Base-by-base conservation (phyloP, 1,140 invertebrate genomes). In the Triops longicaudatus region DNA sequence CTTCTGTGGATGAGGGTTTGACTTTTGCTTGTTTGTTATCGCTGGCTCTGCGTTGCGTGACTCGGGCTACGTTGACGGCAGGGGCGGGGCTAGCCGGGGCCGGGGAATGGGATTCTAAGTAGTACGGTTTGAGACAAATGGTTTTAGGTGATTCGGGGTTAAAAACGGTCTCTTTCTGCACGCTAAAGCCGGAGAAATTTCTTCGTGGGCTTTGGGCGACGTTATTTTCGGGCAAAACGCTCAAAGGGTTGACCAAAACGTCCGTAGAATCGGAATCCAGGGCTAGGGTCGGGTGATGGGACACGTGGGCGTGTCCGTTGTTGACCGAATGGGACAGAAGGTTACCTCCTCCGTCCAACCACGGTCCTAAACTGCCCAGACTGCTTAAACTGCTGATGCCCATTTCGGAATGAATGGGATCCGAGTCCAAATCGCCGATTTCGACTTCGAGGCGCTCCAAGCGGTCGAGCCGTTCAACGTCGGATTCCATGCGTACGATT, bases 1-100 rank as follows among this genome's bases (percentile, higher is more conserved):
- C 88, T 78, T 88, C 87, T 26, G 86, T 87, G 26, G 88, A 85
- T 4, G 81, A 63, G 6, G 50, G 50, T 63, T 63, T 63, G 50
- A 5, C 50, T 63, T 63, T 63, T 0, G 50, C 17, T 14, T 63
- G 50, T 9, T 63, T 63, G 43, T 43, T 75, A 42, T 77, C 72
- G 76, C 37, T 77, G n/a, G 76, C 31, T 10, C 50, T 10, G 50
- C 50, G 50, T 6, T 63, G 50, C 22, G 72, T 41, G 4, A 73
- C 73, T 73, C 63, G 43, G 11, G 74, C 74, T 11, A 37, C 42
- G 14, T 37, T 37, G 37, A 43, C 72, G n/a, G 31, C 72, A 28
- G 76, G 72, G 26, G 76, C 76, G 22, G 76, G 76, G 42, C 76
- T 77, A 26, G 76, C 76, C 14, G 76, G 76, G 41, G 73, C 44